Percentiles rank a stretch among this genome's conserved stretches.
Evolutionary conservation across 2,797 vertebrate species (phyloP).

Genomic region (Masticophis lateralis): DNA sequence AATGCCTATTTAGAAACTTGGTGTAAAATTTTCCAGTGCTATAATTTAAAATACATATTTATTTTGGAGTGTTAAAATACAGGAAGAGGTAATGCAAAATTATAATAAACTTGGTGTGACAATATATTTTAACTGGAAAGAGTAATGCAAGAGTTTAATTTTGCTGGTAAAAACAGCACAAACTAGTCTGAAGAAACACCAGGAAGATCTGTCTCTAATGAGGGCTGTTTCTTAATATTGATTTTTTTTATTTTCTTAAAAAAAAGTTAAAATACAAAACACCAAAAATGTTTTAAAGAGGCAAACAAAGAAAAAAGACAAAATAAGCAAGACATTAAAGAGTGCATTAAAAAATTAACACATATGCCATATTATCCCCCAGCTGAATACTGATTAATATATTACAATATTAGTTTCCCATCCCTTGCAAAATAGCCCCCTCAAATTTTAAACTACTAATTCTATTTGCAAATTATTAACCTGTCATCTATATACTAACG

Average conservation of each 20-base stretch:
- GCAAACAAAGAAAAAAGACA: background rate
- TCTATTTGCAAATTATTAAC: background rate
- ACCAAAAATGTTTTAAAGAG: background rate
- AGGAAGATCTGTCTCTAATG: background rate
- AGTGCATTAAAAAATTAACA: background rate
- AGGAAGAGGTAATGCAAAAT: background rate
- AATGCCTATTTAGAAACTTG: background rate
- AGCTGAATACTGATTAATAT: background rate
- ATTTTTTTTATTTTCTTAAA: background rate
- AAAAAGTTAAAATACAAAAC: background rate
- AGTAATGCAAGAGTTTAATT: background rate
- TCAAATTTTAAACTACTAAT: background rate
- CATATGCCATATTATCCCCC: background rate
- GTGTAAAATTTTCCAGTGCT: background rate
- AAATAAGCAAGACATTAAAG: background rate
- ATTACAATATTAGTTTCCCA: background rate
- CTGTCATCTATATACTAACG: background rate
- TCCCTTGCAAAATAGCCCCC: background rate
- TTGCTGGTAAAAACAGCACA: background rate
- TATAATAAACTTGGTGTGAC: background rate
- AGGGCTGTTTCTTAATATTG: background rate
- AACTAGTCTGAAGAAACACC: background rate
- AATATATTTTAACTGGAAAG: background rate
- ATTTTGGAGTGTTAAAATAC: background rate
- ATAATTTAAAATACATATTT: background rate